phyloP scores from a whole-genome alignment of 2,888 invertebrate species.

The Imbricaverruca yamaguchii region DNA sequence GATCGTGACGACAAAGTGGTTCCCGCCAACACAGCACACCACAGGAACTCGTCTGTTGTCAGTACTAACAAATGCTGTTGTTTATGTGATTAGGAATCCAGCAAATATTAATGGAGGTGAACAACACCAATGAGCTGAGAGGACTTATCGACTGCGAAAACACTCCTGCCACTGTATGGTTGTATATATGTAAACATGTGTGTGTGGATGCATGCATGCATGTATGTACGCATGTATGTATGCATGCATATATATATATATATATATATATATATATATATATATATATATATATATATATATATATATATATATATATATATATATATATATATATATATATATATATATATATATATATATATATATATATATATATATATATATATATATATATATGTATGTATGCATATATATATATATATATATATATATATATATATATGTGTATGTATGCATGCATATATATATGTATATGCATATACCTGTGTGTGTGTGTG shows the following conservation, averaged over 20 bases:
- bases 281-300: neutral
- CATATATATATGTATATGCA: neutral
- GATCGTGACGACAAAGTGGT: too few relatives aligned
- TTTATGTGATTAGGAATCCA: conserved; percentile 10
- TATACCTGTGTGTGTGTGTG: neutral
- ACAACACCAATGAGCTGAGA: neutral
- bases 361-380: neutral
- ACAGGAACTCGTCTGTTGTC: neutral
- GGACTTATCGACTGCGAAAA: neutral
- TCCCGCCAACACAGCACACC: neutral
- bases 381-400: neutral
- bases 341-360: neutral
- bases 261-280: neutral
- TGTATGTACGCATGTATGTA: neutral
- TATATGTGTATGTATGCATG: neutral
- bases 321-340: neutral
- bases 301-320: neutral
- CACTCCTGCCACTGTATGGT: neutral
- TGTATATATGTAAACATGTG: neutral
- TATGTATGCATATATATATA: neutral
- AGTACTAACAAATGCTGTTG: conserved; percentile 12
- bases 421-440: neutral
- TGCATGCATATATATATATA: neutral
- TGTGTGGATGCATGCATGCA: neutral
- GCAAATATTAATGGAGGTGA: neutral